These are phyloP conservation scores for Dryadula phaetusa DNA, from an alignment of 2,888 invertebrate species.

Conservation along the genomic window DNA sequence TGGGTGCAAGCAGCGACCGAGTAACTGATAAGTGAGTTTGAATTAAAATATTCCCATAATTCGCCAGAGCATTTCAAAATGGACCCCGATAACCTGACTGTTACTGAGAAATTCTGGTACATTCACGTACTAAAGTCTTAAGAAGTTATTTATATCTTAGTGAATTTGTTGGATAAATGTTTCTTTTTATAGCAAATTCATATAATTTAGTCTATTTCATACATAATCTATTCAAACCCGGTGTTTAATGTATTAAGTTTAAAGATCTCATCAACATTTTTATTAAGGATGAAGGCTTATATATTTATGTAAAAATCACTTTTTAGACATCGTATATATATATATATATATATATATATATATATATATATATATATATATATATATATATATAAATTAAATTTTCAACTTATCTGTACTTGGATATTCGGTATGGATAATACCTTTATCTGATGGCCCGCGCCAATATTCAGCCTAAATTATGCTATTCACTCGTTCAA, in stretches of 20 bases:
- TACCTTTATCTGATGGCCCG: slow-evolving; percentile 58
- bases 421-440: slow-evolving; percentile 51
- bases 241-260: no score
- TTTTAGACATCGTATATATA: no score
- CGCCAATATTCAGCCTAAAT: slow-evolving; percentile 63
- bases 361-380: no score
- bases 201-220: no score
- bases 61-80: slow-evolving; percentile 50
- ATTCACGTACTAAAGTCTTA: slow-evolving; percentile 40
- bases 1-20: slow-evolving; percentile 29
- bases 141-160: neutral
- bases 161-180: neutral
- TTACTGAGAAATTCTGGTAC: slow-evolving; percentile 53
- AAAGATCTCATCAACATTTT: no score
- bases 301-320: no score
- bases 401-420: slow-evolving; percentile 41
- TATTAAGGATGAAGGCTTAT: no score
- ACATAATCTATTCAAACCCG: no score
- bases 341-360: no score
- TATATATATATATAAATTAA: neutral
- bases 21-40: slow-evolving; percentile 35
- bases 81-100: slow-evolving; percentile 53
- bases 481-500: slow-evolving; percentile 56
- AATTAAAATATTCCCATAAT: slow-evolving; percentile 50
- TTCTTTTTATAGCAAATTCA: no score